phyloP scores from a whole-genome alignment of 2,113 vertebrate species.

The Pungitius pungitius region DNA sequence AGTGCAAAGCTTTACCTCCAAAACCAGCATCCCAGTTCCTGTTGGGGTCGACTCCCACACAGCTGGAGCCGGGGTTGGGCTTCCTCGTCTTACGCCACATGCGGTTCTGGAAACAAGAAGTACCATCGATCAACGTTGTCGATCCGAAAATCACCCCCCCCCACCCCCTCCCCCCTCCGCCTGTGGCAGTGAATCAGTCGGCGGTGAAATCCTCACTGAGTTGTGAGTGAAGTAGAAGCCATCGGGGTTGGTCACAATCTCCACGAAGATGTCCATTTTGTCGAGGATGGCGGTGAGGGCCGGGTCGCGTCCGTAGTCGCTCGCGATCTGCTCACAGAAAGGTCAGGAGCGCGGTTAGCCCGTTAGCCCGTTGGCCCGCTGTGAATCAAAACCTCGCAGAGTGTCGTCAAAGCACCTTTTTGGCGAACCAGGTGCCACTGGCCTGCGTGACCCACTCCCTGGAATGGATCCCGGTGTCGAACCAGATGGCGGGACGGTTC shows the following conservation, averaged over 20 bases:
- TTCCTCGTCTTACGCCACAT: constrained; percentile 94
- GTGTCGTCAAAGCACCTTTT: constrained; percentile 81
- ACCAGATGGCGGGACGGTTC: constrained; percentile 84
- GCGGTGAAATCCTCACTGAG: constrained; percentile 69
- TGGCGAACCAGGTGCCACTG: constrained; percentile 88
- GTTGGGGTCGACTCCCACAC: constrained; percentile 90
- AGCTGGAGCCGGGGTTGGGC: constrained; percentile 73
- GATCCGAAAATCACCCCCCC: too few species aligned
- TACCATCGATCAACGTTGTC: not conserved
- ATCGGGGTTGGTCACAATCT: constrained; percentile 90
- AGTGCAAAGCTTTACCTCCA: constrained; percentile 86
- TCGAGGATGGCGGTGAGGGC: constrained; percentile 82
- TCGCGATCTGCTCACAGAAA: constrained; percentile 78
- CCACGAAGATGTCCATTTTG: constrained; percentile 89
- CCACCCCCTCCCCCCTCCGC: too few species aligned
- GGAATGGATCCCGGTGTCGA: constrained; percentile 91
- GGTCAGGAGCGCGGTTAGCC: not conserved
- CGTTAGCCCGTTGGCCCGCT: not conserved
- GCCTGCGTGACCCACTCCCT: constrained; percentile 94
- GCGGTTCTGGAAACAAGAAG: constrained; percentile 80
- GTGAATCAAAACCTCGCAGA: not conserved
- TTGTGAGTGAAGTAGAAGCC: constrained; percentile 87
- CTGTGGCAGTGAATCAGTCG: not conserved
- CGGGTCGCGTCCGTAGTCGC: constrained; percentile 76
- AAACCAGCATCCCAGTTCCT: constrained; percentile 90